phyloP scores from a whole-genome alignment of 2,888 invertebrate genomes.

The Panorpa germanica region DNA sequence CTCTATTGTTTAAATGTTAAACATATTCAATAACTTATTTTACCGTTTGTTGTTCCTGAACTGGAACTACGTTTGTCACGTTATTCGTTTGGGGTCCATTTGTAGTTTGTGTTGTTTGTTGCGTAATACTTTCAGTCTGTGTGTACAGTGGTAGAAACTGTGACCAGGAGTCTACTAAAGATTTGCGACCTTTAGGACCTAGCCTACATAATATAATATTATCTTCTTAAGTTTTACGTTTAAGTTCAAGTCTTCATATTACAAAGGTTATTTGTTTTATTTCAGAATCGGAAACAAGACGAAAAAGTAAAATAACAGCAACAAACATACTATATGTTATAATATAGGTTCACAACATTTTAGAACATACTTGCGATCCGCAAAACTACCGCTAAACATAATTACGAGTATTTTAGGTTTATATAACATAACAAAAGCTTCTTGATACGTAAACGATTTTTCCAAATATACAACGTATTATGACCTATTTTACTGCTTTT shows the following conservation, averaged over 20 bases:
- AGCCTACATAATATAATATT: conserved; percentile 27
- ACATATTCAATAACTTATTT: background rate
- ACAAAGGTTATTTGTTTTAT: no score
- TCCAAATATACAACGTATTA: no score
- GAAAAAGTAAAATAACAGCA: conserved; percentile 8
- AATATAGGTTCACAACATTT: no score
- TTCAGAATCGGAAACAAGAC: conserved; percentile 5
- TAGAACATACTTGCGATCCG: no score
- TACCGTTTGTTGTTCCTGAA: conserved; percentile 12
- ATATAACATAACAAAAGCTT: no score
- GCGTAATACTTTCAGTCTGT: conserved; percentile 59
- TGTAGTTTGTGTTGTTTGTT: conserved; percentile 29
- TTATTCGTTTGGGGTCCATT: no score
- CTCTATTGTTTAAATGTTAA: background rate
- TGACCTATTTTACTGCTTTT: no score
- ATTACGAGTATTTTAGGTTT: no score
- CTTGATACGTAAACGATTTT: no score
- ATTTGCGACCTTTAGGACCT: conserved; percentile 79
- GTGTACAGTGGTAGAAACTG: conserved; percentile 83
- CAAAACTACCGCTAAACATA: no score
- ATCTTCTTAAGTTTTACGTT: background rate
- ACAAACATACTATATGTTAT: background rate
- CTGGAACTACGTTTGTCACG: conserved; percentile 16
- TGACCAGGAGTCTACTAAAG: conserved; percentile 89
- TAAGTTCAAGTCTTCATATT: background rate